Evolutionary conservation across 2,113 vertebrate species (phyloP).

Genomic region (Hymenochirus boettgeri): DNA sequence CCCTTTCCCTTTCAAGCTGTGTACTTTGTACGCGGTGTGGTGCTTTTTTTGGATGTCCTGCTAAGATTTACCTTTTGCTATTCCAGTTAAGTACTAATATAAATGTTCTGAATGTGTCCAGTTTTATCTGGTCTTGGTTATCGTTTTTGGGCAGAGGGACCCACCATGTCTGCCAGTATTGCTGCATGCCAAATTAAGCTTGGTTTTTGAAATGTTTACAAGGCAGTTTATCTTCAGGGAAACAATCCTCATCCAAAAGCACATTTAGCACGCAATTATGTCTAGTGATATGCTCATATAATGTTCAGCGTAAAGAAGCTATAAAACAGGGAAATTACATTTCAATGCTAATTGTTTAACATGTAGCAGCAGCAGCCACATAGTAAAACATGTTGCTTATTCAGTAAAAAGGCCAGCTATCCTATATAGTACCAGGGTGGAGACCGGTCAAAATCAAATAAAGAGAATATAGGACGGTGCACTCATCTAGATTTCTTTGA

Average conservation of each 20-base stretch:
- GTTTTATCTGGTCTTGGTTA: slow-evolving; percentile 30
- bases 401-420: too few relatives aligned
- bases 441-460: too few relatives aligned
- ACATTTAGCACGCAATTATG: background rate
- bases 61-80: too few relatives aligned
- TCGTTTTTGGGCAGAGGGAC: slow-evolving; percentile 21
- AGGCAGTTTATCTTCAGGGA: slow-evolving; percentile 29
- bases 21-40: too few relatives aligned
- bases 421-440: too few relatives aligned
- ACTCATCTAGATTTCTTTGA: too few relatives aligned
- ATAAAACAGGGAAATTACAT: background rate
- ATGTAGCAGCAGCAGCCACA: too few relatives aligned
- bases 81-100: slow-evolving; percentile 33
- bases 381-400: too few relatives aligned
- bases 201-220: slow-evolving; percentile 18
- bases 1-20: too few relatives aligned
- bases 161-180: slow-evolving; percentile 7
- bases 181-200: slow-evolving; percentile 22
- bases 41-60: too few relatives aligned
- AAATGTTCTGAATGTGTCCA: slow-evolving; percentile 29
- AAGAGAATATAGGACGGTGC: too few relatives aligned
- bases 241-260: slow-evolving; percentile 10
- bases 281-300: background rate
- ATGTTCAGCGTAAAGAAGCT: background rate
- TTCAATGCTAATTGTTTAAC: too few relatives aligned